Base-by-base conservation (phyloP, 2,113 vertebrate species). In the Osmerus eperlanus region DNA sequence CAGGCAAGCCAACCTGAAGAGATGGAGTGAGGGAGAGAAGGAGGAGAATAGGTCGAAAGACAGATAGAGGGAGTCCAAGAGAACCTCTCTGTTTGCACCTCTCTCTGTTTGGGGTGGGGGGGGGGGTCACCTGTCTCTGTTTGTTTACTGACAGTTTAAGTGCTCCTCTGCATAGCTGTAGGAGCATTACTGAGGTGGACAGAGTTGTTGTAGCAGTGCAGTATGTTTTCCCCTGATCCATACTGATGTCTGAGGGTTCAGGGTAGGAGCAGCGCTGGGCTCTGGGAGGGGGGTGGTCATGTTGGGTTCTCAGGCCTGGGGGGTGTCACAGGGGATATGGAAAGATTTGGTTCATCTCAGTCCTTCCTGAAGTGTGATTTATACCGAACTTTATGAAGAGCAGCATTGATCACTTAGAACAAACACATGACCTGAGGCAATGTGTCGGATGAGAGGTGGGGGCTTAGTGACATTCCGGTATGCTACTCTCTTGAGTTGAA, bases 321-420 rank as follows among this genome's bases (percentile, higher is more conserved):
- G 12, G 53, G 5, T 36, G 32, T 36, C 32, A 7, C 32, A 36
- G 32, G 32, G 32, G 12, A 60, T 55, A 72, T 19, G 65, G 56
- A 58, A 65, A 56, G 23, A 60, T 72, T 58, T 60, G 18, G 25
- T 36, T 73, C 29, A 51, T 70, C 64, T 67, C 41, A 60, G 51
- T 75, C 61, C n/a, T 70, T 52, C 21, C 62, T 25, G 63, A 76
- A 67, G 66, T 71, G 41, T 66, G 68, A 75, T 72, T 72, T 77
- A 73, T 25, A 65, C 25, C 36, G 55, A 59, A 65, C 71, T 78
- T 32, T 67, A 75, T 81, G 77, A 77, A 61, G 60, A 80, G 78
- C 75, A 73, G 72, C 28, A 65, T 56, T 67, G n/a, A 12, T 59
- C 8, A 19, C 4, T 36, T 7, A 7, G 32, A 36, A 36, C 32